These are phyloP conservation scores for Xiphophorus hellerii DNA, from an alignment of 2,113 vertebrate species.

Conservation along the genomic window DNA sequence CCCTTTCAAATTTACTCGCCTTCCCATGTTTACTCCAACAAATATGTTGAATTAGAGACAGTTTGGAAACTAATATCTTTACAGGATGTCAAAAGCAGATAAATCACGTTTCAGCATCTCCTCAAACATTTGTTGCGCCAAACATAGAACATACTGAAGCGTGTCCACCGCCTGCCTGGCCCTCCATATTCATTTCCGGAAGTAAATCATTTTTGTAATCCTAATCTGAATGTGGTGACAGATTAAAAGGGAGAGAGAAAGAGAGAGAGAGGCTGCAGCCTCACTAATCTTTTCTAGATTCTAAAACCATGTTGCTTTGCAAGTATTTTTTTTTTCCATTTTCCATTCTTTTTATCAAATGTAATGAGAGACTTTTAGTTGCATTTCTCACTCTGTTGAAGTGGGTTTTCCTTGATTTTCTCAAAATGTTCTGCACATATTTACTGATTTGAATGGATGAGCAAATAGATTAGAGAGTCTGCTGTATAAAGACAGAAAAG, in stretches of 20 bases:
- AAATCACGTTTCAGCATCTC: background rate
- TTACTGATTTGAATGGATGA: slow-evolving; percentile 28
- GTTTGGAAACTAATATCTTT: background rate
- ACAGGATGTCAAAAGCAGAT: background rate
- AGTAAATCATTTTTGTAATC: slow-evolving; percentile 83
- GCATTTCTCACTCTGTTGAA: background rate
- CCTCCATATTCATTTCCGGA: slow-evolving; percentile 79
- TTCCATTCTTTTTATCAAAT: slow-evolving; percentile 7
- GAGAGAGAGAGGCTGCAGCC: slow-evolving; percentile 34
- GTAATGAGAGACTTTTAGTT: background rate
- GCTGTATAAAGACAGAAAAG: slow-evolving; percentile 20
- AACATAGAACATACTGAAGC: slow-evolving; percentile 14
- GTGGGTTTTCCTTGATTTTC: slow-evolving; percentile 2
- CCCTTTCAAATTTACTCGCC: background rate
- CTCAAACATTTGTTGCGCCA: slow-evolving; percentile 16
- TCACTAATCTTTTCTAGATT: slow-evolving; percentile 69
- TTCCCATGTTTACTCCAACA: background rate
- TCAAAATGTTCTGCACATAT: background rate
- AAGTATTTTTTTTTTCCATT: slow-evolving; percentile 21
- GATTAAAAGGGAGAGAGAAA: slow-evolving; percentile 65
- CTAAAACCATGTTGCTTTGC: slow-evolving; percentile 35
- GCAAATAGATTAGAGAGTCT: slow-evolving; percentile 53
- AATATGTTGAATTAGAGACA: background rate
- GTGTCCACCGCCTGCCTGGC: slow-evolving; percentile 26
- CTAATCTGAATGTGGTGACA: slow-evolving; percentile 81